phyloP scores from a whole-genome alignment of 2,797 vertebrate species.

The Amniataba percoides region DNA sequence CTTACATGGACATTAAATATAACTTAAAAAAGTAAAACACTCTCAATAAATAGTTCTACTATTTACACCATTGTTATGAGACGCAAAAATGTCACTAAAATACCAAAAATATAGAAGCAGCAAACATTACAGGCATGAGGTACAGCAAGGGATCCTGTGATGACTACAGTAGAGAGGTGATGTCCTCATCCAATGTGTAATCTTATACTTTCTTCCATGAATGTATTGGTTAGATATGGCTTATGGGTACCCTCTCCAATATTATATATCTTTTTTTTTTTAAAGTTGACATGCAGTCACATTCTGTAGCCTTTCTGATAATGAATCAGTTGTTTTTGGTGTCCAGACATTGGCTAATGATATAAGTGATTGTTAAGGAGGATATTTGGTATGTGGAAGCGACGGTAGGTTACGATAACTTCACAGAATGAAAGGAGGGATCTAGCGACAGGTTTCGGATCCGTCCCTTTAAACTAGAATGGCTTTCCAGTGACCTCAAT shows the following conservation, averaged over 20 bases:
- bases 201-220: constrained; percentile 84
- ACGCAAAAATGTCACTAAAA: constrained; percentile 91
- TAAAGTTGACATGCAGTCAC: constrained; percentile 63
- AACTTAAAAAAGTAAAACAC: constrained; percentile 99
- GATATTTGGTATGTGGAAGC: constrained; percentile 39
- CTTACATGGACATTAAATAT: constrained; percentile 99
- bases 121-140: constrained; percentile 98
- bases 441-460: constrained; percentile 46
- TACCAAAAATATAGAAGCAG: constrained; percentile 94
- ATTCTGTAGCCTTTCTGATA: constrained; percentile 60
- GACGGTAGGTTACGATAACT: constrained; percentile 22
- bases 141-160: constrained; percentile 93
- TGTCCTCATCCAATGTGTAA: constrained; percentile 73
- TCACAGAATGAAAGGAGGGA: constrained; percentile 41
- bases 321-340: constrained; percentile 53
- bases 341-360: constrained; percentile 47
- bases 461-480: constrained; percentile 52
- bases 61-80: constrained; percentile 99
- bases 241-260: constrained; percentile 71
- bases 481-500: constrained; percentile 62
- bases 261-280: constrained; percentile 50
- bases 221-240: constrained; percentile 68
- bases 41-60: constrained; percentile 99
- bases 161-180: constrained; percentile 86
- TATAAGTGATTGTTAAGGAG: constrained; percentile 27